phyloP scores from a whole-genome alignment of 2,113 vertebrate genomes.

The Tringa solitaria region DNA sequence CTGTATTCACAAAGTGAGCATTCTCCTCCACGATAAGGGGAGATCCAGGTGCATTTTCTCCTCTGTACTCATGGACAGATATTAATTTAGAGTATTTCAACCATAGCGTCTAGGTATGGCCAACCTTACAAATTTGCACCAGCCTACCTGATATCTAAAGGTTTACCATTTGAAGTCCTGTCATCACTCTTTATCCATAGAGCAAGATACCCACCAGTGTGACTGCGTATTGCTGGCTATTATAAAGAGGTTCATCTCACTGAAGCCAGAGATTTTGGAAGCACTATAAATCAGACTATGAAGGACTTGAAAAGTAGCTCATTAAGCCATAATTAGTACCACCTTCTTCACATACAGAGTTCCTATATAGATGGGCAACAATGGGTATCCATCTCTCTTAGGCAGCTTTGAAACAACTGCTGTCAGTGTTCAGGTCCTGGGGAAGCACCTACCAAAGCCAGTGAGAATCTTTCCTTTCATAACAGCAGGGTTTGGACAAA shows the following conservation, averaged over 20 bases:
- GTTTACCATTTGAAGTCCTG: not conserved
- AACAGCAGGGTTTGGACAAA: not conserved
- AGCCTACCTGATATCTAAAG: not conserved
- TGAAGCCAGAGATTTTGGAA: not conserved
- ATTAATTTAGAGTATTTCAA: not conserved
- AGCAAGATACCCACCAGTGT: not conserved
- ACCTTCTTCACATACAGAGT: not conserved
- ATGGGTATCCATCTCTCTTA: not conserved
- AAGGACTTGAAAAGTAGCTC: not conserved
- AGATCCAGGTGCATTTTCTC: not conserved
- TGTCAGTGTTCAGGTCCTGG: not conserved
- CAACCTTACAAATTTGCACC: not conserved
- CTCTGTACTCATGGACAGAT: not conserved
- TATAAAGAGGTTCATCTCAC: not conserved
- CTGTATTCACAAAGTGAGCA: not conserved
- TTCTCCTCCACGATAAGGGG: not conserved
- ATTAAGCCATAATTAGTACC: not conserved
- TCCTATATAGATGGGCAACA: not conserved
- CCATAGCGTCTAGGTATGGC: not conserved
- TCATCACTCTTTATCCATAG: not conserved
- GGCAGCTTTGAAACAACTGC: not conserved
- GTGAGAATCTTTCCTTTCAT: not conserved
- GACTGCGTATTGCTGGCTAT: not conserved
- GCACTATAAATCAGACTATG: not conserved
- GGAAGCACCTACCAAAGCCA: not conserved